Conservation (phyloP, 2,888 invertebrate genomes). For the Plusia festucae region DNA sequence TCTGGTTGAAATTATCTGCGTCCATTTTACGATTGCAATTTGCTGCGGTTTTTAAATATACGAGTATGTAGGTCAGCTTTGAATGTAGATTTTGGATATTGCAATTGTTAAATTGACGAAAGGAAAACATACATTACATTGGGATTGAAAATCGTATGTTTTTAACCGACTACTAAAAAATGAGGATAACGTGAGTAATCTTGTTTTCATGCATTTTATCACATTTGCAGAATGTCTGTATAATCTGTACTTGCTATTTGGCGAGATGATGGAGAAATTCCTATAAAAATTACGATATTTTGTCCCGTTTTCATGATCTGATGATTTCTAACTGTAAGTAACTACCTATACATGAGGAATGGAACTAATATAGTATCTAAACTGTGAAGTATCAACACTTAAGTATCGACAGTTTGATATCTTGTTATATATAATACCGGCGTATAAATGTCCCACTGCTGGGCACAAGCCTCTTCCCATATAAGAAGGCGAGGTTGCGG, state of each 20-base stretch:
- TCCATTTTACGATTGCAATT: constrained; percentile 18
- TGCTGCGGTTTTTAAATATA: constrained; percentile 13
- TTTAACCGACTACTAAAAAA: too few species aligned
- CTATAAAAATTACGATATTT: constrained; percentile 14
- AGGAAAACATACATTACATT: constrained; percentile 16
- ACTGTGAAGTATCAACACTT: background rate
- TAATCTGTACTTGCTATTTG: background rate
- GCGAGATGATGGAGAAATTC: background rate
- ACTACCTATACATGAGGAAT: constrained; percentile 17
- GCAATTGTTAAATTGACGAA: constrained; percentile 8
- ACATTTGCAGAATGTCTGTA: background rate
- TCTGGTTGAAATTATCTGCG: constrained; percentile 19
- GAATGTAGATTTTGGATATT: constrained; percentile 30
- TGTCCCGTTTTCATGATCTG: constrained; percentile 14
- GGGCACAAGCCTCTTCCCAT: too few species aligned
- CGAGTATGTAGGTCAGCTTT: constrained; percentile 25
- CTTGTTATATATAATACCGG: constrained; percentile 28
- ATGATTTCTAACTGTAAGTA: constrained; percentile 36
- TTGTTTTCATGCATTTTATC: background rate
- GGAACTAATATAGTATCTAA: constrained; percentile 43
- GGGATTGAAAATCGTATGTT: constrained; percentile 10
- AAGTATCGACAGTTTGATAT: constrained; percentile 14
- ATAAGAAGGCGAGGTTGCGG: too few species aligned
- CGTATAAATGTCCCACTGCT: too few species aligned
- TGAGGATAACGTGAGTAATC: background rate